Conservation (phyloP, 1,140 invertebrate species). For the Lucilia sericata region DNA sequence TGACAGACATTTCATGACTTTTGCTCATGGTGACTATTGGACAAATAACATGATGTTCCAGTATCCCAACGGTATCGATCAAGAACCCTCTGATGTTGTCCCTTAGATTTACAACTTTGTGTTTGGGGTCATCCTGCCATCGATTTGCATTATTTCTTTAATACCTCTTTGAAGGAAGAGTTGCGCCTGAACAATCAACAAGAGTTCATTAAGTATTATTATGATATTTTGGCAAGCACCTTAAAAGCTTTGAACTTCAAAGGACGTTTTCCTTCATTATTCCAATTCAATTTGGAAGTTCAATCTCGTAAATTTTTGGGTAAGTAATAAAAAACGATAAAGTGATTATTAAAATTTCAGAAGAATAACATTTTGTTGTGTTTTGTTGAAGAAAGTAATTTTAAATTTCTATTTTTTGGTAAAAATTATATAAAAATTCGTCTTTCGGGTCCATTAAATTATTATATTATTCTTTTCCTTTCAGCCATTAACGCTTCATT, state of each 20-base stretch:
- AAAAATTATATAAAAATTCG: too few species aligned
- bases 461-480: background rate
- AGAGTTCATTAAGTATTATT: constrained; percentile 59
- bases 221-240: constrained; percentile 52
- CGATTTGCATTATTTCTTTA: constrained; percentile 65
- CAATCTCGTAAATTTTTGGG: constrained; percentile 61
- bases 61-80: constrained; percentile 71
- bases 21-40: constrained; percentile 75
- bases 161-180: constrained; percentile 59
- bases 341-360: background rate
- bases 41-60: constrained; percentile 74
- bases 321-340: constrained; percentile 44
- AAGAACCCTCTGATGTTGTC: background rate
- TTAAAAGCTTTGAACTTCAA: constrained; percentile 55
- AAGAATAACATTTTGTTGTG: too few species aligned
- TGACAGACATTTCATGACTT: constrained; percentile 71
- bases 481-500: constrained; percentile 57
- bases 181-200: constrained; percentile 57
- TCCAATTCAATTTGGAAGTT: constrained; percentile 57
- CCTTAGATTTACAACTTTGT: constrained; percentile 65
- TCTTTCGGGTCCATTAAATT: too few species aligned
- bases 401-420: too few species aligned
- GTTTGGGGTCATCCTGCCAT: constrained; percentile 62
- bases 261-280: constrained; percentile 57
- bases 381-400: too few species aligned